Conservation (phyloP, 2,888 invertebrate species). For the Artemia sp. region DNA sequence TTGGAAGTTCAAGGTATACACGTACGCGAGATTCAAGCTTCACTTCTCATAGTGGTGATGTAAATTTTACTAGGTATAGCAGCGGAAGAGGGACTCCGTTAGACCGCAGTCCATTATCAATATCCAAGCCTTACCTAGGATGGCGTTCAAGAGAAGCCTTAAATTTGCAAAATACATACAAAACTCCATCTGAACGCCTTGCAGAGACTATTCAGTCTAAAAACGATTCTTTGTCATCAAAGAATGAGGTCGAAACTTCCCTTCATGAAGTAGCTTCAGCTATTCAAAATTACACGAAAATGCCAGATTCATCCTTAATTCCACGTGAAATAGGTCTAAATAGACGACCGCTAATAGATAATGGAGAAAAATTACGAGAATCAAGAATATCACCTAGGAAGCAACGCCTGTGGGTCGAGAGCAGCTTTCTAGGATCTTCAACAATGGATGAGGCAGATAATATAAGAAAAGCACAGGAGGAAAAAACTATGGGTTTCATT, state of each 20-base stretch:
- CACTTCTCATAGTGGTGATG: neutral
- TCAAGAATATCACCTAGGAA: slow-evolving; percentile 28
- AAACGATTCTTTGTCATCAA: slow-evolving; percentile 23
- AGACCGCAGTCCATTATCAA: slow-evolving; percentile 37
- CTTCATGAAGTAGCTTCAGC: slow-evolving; percentile 84
- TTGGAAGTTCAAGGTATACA: too few relatives aligned
- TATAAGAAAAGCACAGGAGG: too few relatives aligned
- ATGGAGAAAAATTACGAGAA: slow-evolving; percentile 20
- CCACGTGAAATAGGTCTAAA: slow-evolving; percentile 17
- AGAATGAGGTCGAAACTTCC: slow-evolving; percentile 54
- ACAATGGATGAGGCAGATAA: too few relatives aligned
- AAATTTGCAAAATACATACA: slow-evolving; percentile 36
- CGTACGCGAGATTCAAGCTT: neutral
- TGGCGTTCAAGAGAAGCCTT: slow-evolving; percentile 75
- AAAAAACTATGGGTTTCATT: too few relatives aligned
- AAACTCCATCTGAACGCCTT: slow-evolving; percentile 66
- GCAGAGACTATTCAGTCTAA: slow-evolving; percentile 30
- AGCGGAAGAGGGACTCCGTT: slow-evolving; percentile 18
- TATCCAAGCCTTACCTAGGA: slow-evolving; percentile 60
- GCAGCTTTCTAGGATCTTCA: slow-evolving; percentile 56
- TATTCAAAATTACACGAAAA: slow-evolving; percentile 68
- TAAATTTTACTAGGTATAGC: slow-evolving; percentile 21
- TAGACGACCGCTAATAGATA: neutral
- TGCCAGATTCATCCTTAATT: slow-evolving; percentile 25
- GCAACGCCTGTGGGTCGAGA: slow-evolving; percentile 67